A percentile compares a stretch with the other conserved stretches of the same genome.
Conservation (phyloP, 2,797 vertebrate species). For the Syngnathus rostellatus region DNA sequence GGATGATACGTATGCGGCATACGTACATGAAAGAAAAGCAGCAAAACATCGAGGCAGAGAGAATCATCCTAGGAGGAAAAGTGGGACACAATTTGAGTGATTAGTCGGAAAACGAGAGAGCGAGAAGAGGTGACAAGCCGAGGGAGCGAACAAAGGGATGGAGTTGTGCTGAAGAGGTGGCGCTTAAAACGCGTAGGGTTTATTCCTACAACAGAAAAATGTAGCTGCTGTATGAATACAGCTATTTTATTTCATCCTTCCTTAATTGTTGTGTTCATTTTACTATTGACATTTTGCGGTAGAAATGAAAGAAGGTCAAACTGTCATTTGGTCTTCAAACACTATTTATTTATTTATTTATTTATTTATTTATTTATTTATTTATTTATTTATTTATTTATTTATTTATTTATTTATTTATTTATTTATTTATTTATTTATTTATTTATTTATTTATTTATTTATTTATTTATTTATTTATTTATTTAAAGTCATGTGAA, state of each 20-base stretch:
- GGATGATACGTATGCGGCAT: background rate
- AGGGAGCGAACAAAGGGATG: slow-evolving; percentile 31
- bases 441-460: no score
- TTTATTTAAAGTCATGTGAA: no score
- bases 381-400: no score
- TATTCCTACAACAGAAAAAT: background rate
- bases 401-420: no score
- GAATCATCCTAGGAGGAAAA: slow-evolving; percentile 26
- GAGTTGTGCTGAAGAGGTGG: slow-evolving; percentile 19
- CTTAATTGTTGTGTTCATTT: background rate
- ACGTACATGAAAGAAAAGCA: slow-evolving; percentile 12
- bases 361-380: no score
- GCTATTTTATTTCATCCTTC: background rate
- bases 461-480: no score
- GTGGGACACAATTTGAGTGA: slow-evolving; percentile 1
- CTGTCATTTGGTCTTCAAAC: background rate
- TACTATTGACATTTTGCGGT: background rate
- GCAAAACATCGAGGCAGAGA: background rate
- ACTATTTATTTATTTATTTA: no score
- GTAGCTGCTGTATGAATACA: background rate
- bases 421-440: no score
- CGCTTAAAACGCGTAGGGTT: background rate
- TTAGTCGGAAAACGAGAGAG: slow-evolving; percentile 6
- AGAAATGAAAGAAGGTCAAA: background rate
- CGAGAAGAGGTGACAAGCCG: slow-evolving; percentile 17